Evolutionary conservation across 2,113 vertebrate species (phyloP).

Genomic region (Chroicocephalus ridibundus): DNA sequence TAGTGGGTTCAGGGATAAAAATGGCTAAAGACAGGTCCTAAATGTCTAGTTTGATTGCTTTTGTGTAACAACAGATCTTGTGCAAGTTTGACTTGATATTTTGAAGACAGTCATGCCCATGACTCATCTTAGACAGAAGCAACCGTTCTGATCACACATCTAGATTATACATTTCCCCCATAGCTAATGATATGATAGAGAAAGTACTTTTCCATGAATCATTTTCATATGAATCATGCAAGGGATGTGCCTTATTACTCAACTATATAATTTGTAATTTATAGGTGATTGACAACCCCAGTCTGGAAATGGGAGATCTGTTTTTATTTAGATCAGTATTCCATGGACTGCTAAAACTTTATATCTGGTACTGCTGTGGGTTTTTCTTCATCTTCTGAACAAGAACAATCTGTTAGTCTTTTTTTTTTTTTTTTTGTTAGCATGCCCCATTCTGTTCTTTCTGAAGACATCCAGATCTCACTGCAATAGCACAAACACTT

Average conservation of each 20-base stretch:
- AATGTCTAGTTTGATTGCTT: background rate
- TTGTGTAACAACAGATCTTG: background rate
- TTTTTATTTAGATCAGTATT: background rate
- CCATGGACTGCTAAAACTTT: background rate
- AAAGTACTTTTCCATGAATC: conserved; percentile 18
- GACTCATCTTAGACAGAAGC: background rate
- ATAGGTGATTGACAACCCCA: background rate
- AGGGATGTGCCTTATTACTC: conserved; percentile 5
- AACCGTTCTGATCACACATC: background rate
- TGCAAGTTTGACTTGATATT: background rate
- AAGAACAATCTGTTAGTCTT: background rate
- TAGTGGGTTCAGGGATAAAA: background rate
- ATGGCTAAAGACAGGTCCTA: background rate
- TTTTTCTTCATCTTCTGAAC: background rate
- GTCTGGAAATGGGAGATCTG: background rate
- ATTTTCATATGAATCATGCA: conserved; percentile 5
- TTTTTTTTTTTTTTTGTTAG: background rate
- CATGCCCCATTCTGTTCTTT: background rate
- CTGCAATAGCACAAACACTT: background rate
- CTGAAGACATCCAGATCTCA: background rate
- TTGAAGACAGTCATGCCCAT: background rate
- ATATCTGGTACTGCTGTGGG: background rate
- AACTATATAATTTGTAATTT: background rate
- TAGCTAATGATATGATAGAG: background rate
- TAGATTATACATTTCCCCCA: background rate